Percentiles rank a stretch among this genome's conserved stretches.
phyloP scores from a whole-genome alignment of 2,888 invertebrate species.

The Cremastobaeus sp. region DNA sequence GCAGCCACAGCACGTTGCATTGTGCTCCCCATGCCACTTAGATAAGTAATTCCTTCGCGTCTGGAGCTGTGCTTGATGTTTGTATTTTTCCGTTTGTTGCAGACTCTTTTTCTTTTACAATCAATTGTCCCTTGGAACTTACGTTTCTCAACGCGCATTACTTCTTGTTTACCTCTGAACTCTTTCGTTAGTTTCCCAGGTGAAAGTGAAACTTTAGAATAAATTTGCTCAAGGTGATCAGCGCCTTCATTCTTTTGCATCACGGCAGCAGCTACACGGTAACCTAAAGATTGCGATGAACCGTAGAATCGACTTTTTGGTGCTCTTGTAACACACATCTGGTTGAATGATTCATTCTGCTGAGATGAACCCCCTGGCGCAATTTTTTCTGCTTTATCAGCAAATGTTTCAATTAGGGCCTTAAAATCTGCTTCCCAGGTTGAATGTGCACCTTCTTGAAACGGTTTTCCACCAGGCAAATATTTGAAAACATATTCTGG shows the following conservation, averaged over 20 bases:
- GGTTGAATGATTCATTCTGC: constrained; percentile 51
- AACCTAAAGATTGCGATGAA: constrained; percentile 32
- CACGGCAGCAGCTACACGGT: constrained; percentile 44
- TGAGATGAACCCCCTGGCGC: constrained; percentile 54
- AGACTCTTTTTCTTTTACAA: too few species aligned
- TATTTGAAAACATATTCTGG: constrained; percentile 4
- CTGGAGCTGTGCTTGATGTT: too few species aligned
- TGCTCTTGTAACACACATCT: constrained; percentile 38
- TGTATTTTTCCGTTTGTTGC: too few species aligned
- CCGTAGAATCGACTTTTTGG: constrained; percentile 50
- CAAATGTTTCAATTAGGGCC: constrained; percentile 23
- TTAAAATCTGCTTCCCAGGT: constrained; percentile 15
- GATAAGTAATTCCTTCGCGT: too few species aligned
- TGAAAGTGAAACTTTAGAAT: not conserved
- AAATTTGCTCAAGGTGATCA: not conserved
- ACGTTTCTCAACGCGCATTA: not conserved
- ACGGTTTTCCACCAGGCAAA: constrained; percentile 26
- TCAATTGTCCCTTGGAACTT: not conserved
- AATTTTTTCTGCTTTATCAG: constrained; percentile 31
- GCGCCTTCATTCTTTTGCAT: constrained; percentile 49
- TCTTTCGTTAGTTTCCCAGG: not conserved
- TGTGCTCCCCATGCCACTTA: too few species aligned
- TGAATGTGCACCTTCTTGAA: constrained; percentile 10
- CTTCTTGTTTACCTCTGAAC: not conserved
- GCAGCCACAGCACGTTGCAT: too few species aligned